A percentile compares a stretch with the other conserved stretches of the same genome.
Evolutionary conservation across 2,113 vertebrate genomes (phyloP).

Genomic region (Antigone vipio): DNA sequence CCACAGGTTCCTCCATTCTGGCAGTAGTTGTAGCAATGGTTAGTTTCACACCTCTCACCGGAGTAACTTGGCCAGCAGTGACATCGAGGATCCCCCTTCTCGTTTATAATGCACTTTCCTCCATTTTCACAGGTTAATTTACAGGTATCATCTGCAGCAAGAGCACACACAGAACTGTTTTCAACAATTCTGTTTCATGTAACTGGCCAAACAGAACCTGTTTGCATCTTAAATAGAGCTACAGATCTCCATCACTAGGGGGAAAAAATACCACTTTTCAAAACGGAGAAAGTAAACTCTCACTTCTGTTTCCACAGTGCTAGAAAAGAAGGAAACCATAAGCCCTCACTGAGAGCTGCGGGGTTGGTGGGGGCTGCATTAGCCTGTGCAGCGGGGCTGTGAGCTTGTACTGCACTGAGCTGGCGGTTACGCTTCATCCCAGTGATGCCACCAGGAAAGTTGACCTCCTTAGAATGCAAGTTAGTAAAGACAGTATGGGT

Average conservation of each 20-base stretch:
- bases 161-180: neutral
- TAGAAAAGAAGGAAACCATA: neutral
- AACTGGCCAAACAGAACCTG: neutral
- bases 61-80: conserved; percentile 98
- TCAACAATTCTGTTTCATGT: accelerated
- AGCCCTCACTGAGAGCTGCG: neutral
- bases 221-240: neutral
- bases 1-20: conserved; percentile 92
- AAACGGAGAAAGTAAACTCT: neutral
- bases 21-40: conserved; percentile 95
- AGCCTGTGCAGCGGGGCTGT: neutral
- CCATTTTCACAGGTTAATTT: conserved; percentile 92
- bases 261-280: neutral
- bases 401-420: too few species aligned
- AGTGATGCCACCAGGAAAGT: neutral
- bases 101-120: conserved; percentile 92
- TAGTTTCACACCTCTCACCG: conserved; percentile 92
- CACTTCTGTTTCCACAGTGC: neutral
- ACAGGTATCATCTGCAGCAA: conserved; percentile 86
- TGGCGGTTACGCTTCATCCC: too few species aligned
- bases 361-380: accelerated
- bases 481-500: neutral
- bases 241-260: accelerated
- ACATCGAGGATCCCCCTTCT: conserved; percentile 91
- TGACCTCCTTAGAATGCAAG: neutral